Evolutionary conservation across 2,888 invertebrate genomes (phyloP).

Genomic region (Baronia brevicornis): DNA sequence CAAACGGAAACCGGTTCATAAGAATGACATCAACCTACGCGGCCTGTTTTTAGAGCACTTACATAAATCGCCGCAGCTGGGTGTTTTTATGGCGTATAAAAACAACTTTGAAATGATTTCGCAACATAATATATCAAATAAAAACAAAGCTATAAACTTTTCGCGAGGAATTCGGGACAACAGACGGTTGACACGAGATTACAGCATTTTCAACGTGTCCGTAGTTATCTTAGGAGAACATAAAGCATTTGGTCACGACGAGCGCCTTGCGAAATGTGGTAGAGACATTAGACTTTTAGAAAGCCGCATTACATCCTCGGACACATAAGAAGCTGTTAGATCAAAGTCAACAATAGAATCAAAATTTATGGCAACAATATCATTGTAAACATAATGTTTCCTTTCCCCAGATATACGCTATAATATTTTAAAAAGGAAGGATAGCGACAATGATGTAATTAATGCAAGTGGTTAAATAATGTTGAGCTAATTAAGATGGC

Average conservation of each 20-base stretch:
- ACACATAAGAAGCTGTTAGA: too few relatives aligned
- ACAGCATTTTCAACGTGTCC: conserved; percentile 29
- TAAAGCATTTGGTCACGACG: conserved; percentile 36
- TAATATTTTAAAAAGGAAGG: too few relatives aligned
- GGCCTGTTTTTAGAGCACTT: conserved; percentile 43
- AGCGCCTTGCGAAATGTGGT: conserved; percentile 33
- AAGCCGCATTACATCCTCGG: too few relatives aligned
- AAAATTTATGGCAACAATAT: conserved; percentile 16
- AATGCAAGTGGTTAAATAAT: conserved; percentile 2
- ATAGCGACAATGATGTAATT: too few relatives aligned
- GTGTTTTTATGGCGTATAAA: conserved; percentile 35
- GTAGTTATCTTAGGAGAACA: conserved; percentile 30
- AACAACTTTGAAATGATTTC: conserved; percentile 34
- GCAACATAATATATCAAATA: conserved; percentile 33
- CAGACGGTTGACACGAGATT: conserved; percentile 22
- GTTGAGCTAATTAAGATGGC: conserved; percentile 3
- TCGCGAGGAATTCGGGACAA: conserved; percentile 30
- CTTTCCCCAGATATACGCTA: conserved; percentile 1
- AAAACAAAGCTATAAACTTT: conserved; percentile 30
- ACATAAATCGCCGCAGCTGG: conserved; percentile 34
- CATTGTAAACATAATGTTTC: too few relatives aligned
- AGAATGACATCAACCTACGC: conserved; percentile 42
- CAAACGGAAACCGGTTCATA: conserved; percentile 32
- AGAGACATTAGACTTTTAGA: conserved; percentile 30
- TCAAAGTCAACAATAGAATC: conserved; percentile 12